Evolutionary conservation across 2,113 vertebrate genomes (phyloP).

Genomic region (Isurus oxyrinchus): DNA sequence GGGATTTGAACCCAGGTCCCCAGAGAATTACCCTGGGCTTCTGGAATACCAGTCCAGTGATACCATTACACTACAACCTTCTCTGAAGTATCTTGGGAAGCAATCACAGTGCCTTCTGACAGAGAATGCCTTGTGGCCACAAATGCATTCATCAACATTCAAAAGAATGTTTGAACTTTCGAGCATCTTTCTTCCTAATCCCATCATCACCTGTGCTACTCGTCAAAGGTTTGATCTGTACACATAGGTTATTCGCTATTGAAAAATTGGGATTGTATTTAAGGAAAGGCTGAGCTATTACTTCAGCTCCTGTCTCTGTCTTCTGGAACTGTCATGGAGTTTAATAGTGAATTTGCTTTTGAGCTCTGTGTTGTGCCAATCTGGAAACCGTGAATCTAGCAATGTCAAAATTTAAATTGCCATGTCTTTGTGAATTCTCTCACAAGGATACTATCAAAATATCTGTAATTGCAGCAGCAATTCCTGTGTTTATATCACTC

Average conservation of each 20-base stretch:
- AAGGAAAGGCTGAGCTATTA: background rate
- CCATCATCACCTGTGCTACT: background rate
- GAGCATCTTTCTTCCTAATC: background rate
- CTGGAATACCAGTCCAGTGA: no score
- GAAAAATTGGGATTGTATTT: background rate
- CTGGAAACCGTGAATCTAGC: background rate
- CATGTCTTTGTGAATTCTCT: background rate
- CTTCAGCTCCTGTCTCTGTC: background rate
- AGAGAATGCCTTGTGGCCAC: background rate
- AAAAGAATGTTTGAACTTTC: background rate
- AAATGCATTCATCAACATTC: background rate
- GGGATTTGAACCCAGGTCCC: no score
- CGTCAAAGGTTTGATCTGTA: background rate
- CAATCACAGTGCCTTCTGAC: background rate
- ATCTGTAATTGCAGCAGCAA: no score
- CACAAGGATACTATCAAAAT: background rate
- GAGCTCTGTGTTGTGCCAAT: background rate
- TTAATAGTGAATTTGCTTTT: background rate
- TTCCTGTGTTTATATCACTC: no score
- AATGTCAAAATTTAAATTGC: background rate
- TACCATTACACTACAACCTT: no score
- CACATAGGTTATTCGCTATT: background rate
- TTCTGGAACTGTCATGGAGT: background rate
- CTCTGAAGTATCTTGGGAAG: background rate
- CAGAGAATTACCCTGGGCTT: no score